A percentile compares a stretch with the other conserved stretches of the same genome.
Conservation (phyloP, 2,113 vertebrate species). For the Holacanthus passer region DNA sequence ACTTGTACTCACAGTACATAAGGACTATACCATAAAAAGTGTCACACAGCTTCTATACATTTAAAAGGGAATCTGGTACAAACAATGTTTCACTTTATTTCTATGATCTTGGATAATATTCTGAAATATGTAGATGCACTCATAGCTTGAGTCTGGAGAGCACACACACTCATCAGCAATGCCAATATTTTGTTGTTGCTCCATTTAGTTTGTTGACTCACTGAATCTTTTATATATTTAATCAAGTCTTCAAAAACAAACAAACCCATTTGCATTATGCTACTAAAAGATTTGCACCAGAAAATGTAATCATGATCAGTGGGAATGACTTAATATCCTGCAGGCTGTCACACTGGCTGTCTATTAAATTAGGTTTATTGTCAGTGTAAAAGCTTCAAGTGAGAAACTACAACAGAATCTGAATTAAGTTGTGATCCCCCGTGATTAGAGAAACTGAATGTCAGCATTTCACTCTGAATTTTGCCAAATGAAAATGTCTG, state of each 20-base stretch:
- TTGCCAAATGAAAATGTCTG: not conserved
- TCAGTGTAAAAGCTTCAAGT: not conserved
- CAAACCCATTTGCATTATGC: slow-evolving; percentile 19
- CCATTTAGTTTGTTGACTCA: slow-evolving; percentile 28
- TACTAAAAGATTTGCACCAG: not conserved
- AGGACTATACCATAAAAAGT: slow-evolving; percentile 34
- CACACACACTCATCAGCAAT: not conserved
- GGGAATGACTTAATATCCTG: slow-evolving; percentile 1
- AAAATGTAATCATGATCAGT: slow-evolving; percentile 22
- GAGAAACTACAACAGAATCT: not conserved
- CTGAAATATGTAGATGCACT: not conserved
- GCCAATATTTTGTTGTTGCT: slow-evolving; percentile 5
- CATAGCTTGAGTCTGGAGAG: slow-evolving; percentile 9
- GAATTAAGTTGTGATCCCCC: not conserved
- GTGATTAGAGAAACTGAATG: not conserved
- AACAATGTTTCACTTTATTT: slow-evolving; percentile 28
- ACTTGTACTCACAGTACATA: slow-evolving; percentile 40
- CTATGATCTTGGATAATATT: slow-evolving; percentile 26
- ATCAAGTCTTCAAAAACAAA: not conserved
- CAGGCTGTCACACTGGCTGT: slow-evolving; percentile 1
- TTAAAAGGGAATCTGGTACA: slow-evolving; percentile 6
- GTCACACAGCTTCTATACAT: slow-evolving; percentile 20
- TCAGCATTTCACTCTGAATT: not conserved
- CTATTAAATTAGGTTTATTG: not conserved
- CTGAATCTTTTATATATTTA: slow-evolving; percentile 33